Conservation (phyloP, 2,888 invertebrate genomes). For the Philaethria dido region DNA sequence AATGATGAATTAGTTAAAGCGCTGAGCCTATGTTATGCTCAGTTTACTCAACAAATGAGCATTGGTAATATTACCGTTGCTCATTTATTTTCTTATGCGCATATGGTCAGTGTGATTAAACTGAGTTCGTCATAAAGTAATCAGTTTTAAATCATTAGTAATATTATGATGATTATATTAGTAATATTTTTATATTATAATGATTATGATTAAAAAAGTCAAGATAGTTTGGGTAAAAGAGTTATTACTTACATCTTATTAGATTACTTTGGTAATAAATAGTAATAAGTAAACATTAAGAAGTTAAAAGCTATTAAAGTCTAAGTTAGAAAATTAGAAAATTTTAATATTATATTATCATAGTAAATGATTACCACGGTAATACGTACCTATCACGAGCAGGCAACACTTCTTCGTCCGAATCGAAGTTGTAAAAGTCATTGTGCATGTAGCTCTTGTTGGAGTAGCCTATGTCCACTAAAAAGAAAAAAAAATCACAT, state of each 20-base stretch:
- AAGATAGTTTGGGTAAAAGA: neutral
- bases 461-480: constrained; percentile 69
- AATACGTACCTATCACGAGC: constrained; percentile 61
- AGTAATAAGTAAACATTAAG: neutral
- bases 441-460: constrained; percentile 67
- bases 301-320: neutral
- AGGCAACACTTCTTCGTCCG: constrained; percentile 67
- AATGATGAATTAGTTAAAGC: constrained; percentile 43
- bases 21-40: neutral
- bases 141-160: constrained; percentile 8
- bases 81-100: no score
- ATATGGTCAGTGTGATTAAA: constrained; percentile 21
- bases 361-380: neutral
- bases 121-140: constrained; percentile 4
- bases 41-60: constrained; percentile 14
- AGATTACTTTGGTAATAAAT: neutral
- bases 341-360: neutral
- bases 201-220: neutral
- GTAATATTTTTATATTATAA: no score
- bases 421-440: constrained; percentile 67
- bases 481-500: constrained; percentile 43
- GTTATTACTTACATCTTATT: neutral
- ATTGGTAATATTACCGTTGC: no score
- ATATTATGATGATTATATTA: neutral
- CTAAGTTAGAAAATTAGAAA: neutral